These are phyloP conservation scores for Plodia interpunctella DNA, from an alignment of 1,140 invertebrate species.

Conservation along the genomic window DNA sequence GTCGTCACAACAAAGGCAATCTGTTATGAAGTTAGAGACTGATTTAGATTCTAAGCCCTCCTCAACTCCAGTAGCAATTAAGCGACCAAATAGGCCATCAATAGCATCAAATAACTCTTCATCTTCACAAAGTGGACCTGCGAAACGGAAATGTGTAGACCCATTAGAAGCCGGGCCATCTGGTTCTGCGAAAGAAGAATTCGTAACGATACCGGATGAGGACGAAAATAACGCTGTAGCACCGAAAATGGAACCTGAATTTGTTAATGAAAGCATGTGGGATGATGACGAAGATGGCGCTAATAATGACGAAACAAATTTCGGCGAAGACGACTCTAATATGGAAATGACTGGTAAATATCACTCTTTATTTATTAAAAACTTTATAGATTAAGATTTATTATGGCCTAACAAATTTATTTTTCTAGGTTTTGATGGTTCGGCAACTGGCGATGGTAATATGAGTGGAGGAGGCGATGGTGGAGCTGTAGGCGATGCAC, in stretches of 20 bases:
- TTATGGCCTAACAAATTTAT: background rate
- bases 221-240: conserved; percentile 74
- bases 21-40: conserved; percentile 77
- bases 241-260: conserved; percentile 78
- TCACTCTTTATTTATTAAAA: background rate
- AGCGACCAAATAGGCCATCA: conserved; percentile 78
- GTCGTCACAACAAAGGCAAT: conserved; percentile 78
- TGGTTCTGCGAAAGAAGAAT: conserved; percentile 73
- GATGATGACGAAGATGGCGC: conserved; percentile 76
- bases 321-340: conserved; percentile 76
- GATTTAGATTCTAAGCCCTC: conserved; percentile 77
- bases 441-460: conserved; percentile 72
- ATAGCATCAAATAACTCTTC: conserved; percentile 76
- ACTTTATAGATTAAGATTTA: too few relatives aligned
- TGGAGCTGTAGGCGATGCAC: conserved; percentile 75
- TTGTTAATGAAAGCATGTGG: conserved; percentile 75
- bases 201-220: conserved; percentile 76
- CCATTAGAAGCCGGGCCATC: conserved; percentile 75
- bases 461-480: conserved; percentile 72
- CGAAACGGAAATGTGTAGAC: conserved; percentile 76
- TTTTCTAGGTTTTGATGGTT: conserved; percentile 71
- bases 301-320: conserved; percentile 76
- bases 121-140: conserved; percentile 76
- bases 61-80: conserved; percentile 77
- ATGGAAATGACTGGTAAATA: conserved; percentile 77